A percentile compares a stretch with the other conserved stretches of the same genome.
phyloP scores from a whole-genome alignment of 2,113 vertebrate genomes.

The Istiophorus platypterus region DNA sequence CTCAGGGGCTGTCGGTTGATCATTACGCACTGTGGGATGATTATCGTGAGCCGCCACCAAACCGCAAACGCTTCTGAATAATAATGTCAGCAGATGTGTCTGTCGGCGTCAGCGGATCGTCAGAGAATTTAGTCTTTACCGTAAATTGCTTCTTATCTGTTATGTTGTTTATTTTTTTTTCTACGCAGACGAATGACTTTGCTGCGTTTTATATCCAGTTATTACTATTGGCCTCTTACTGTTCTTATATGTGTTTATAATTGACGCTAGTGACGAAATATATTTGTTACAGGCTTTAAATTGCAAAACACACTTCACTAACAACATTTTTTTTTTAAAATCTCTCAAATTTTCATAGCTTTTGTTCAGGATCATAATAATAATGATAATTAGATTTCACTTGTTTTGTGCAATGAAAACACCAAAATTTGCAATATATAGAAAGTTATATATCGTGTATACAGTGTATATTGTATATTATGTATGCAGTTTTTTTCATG shows the following conservation, averaged over 20 bases:
- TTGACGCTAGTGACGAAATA: background rate
- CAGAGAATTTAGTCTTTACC: background rate
- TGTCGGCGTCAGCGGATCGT: background rate
- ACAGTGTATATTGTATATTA: background rate
- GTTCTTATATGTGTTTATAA: background rate
- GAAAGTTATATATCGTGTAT: too few relatives aligned
- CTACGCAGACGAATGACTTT: background rate
- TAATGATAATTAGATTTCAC: background rate
- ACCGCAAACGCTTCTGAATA: background rate
- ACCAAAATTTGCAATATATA: too few relatives aligned
- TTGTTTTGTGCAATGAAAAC: background rate
- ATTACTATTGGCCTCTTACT: background rate
- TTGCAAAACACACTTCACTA: background rate
- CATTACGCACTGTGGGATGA: constrained; percentile 18
- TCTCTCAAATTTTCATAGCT: constrained; percentile 4
- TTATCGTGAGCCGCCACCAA: background rate
- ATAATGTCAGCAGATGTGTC: background rate
- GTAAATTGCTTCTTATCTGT: background rate
- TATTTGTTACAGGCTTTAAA: background rate
- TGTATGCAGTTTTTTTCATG: too few relatives aligned
- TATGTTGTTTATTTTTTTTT: background rate
- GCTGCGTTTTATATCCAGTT: background rate
- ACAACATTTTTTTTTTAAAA: constrained; percentile 17
- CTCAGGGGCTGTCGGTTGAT: constrained; percentile 10
- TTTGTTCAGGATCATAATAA: background rate